Conservation (phyloP, 1,140 invertebrate species). For the Tetramorium parvispinum region DNA sequence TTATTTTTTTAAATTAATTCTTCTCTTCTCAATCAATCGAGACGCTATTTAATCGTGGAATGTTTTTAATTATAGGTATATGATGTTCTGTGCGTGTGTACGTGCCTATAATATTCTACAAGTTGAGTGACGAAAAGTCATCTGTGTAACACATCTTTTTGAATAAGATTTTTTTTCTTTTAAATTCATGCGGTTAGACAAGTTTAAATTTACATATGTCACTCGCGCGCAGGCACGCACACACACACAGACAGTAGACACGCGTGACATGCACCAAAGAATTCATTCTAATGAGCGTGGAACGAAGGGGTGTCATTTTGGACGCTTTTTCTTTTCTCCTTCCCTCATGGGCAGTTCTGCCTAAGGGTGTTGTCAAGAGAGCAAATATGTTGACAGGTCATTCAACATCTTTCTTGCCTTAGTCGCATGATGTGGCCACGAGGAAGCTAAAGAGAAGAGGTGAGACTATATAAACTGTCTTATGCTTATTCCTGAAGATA, state of each 20-base stretch:
- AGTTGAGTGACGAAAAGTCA: background rate
- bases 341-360: conserved; percentile 43
- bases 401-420: conserved; percentile 73
- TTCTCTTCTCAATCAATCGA: background rate
- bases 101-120: background rate
- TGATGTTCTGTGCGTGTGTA: too few relatives aligned
- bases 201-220: conserved; percentile 70
- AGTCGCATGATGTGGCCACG: background rate
- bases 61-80: background rate
- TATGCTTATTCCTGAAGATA: background rate
- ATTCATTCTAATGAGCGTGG: conserved; percentile 74
- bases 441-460: conserved; percentile 68
- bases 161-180: conserved; percentile 13
- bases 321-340: conserved; percentile 49
- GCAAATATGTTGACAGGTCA: conserved; percentile 80
- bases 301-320: conserved; percentile 75
- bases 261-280: conserved; percentile 70
- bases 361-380: conserved; percentile 70
- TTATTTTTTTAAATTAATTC: background rate
- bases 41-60: background rate
- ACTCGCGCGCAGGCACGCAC: background rate
- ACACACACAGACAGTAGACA: conserved; percentile 36
- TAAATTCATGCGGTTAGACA: conserved; percentile 38
- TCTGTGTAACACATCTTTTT: background rate
- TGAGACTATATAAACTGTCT: conserved; percentile 14